Conservation (phyloP, 2,888 invertebrate genomes). For the Rhogogaster chlorosoma region DNA sequence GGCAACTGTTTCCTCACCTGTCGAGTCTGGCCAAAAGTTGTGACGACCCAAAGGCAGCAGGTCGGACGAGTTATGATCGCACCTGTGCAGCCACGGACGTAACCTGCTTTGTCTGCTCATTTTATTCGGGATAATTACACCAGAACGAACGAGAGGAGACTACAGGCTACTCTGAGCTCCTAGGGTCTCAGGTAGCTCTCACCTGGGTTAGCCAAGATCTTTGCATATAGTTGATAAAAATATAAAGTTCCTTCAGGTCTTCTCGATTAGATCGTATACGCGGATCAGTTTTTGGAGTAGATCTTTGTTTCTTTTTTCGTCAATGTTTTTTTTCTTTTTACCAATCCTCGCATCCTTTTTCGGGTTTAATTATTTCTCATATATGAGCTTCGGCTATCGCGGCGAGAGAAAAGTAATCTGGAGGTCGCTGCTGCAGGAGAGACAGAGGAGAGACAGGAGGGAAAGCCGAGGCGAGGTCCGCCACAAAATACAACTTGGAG, state of each 20-base stretch:
- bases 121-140: conserved; percentile 22
- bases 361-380: neutral
- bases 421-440: conserved; percentile 13
- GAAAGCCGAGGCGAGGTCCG: conserved; percentile 64
- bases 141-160: conserved; percentile 1
- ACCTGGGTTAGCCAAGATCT: neutral
- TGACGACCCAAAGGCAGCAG: conserved; percentile 35
- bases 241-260: neutral
- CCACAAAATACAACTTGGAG: conserved; percentile 74
- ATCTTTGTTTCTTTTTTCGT: neutral
- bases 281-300: neutral
- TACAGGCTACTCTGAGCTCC: neutral
- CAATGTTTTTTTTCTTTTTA: neutral
- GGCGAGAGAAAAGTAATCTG: conserved; percentile 26
- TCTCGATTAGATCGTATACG: neutral
- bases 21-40: conserved; percentile 48
- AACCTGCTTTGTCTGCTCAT: conserved; percentile 9
- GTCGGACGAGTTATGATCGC: conserved; percentile 30
- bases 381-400: neutral
- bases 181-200: neutral
- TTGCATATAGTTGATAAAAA: neutral
- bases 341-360: neutral
- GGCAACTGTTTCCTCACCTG: conserved; percentile 47
- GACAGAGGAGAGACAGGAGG: conserved; percentile 46
- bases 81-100: conserved; percentile 36